phyloP scores from a whole-genome alignment of 2,888 invertebrate species.

The Mythimna impura region DNA sequence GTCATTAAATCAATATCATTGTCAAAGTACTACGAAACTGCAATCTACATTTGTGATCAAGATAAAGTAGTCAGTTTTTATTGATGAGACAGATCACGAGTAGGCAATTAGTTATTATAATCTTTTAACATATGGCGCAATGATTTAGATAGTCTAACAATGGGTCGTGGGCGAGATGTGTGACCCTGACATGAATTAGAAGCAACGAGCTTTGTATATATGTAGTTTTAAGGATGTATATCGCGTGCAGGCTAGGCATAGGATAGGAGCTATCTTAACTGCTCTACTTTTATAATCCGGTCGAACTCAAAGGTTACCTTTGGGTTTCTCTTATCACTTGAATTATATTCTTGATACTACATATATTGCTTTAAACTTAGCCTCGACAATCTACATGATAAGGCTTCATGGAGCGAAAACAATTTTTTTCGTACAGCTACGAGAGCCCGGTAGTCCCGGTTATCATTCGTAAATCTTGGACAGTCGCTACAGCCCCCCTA shows the following conservation, averaged over 20 bases:
- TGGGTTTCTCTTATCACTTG: too few relatives aligned
- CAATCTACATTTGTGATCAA: neutral
- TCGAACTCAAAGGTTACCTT: neutral
- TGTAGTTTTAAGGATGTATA: slow-evolving; percentile 17
- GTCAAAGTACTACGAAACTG: neutral
- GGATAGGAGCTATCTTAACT: neutral
- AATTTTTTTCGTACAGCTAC: neutral
- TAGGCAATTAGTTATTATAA: slow-evolving; percentile 2
- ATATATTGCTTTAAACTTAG: too few relatives aligned
- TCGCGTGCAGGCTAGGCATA: neutral
- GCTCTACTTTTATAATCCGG: neutral
- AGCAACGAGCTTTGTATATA: slow-evolving; percentile 14
- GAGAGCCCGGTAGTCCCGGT: too few relatives aligned
- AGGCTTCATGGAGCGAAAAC: too few relatives aligned
- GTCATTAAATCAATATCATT: neutral
- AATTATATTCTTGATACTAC: too few relatives aligned
- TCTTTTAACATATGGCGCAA: slow-evolving; percentile 34
- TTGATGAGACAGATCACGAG: slow-evolving; percentile 13
- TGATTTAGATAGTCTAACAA: slow-evolving; percentile 46
- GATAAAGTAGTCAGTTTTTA: slow-evolving; percentile 2
- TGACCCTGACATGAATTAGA: slow-evolving; percentile 56
- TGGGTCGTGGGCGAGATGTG: slow-evolving; percentile 38
- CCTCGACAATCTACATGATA: too few relatives aligned
- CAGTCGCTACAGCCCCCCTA: too few relatives aligned
- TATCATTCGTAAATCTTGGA: too few relatives aligned